Percentiles rank a stretch among this genome's conserved stretches.
phyloP scores from a whole-genome alignment of 2,888 invertebrate genomes.

The Gymnosoma rotundatum region DNA sequence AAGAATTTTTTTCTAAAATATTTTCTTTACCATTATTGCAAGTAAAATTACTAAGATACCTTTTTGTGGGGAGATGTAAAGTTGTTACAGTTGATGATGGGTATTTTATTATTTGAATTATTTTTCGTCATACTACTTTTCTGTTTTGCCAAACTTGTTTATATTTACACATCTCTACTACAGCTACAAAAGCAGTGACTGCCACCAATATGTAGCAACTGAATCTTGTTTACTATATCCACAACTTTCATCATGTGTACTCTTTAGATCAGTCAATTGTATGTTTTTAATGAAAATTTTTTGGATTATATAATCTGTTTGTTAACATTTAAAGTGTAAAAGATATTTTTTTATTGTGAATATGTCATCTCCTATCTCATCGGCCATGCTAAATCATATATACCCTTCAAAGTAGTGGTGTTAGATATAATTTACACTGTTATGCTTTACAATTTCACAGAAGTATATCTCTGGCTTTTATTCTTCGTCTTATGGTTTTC shows the following conservation, averaged over 20 bases:
- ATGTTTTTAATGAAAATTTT: too few relatives aligned
- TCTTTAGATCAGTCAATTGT: too few relatives aligned
- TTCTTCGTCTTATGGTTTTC: too few relatives aligned
- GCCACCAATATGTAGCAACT: not conserved
- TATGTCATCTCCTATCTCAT: too few relatives aligned
- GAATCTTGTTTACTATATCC: not conserved
- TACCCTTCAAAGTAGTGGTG: too few relatives aligned
- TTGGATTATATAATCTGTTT: too few relatives aligned
- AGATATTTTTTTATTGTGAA: too few relatives aligned
- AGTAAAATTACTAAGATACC: conserved; percentile 69
- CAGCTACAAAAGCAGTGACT: not conserved
- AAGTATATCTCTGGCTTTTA: too few relatives aligned
- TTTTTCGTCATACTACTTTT: conserved; percentile 45
- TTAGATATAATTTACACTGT: too few relatives aligned
- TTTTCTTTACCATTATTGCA: conserved; percentile 67
- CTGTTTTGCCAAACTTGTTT: not conserved
- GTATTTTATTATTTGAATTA: conserved; percentile 65
- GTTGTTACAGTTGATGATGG: conserved; percentile 63
- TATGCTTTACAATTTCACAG: too few relatives aligned
- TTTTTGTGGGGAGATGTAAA: conserved; percentile 63
- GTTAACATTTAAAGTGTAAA: too few relatives aligned
- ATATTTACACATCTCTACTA: not conserved
- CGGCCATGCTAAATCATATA: too few relatives aligned
- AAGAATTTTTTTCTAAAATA: conserved; percentile 71
- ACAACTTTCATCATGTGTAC: not conserved